phyloP scores from a whole-genome alignment of 2,797 vertebrate species.

The Lates japonicus region DNA sequence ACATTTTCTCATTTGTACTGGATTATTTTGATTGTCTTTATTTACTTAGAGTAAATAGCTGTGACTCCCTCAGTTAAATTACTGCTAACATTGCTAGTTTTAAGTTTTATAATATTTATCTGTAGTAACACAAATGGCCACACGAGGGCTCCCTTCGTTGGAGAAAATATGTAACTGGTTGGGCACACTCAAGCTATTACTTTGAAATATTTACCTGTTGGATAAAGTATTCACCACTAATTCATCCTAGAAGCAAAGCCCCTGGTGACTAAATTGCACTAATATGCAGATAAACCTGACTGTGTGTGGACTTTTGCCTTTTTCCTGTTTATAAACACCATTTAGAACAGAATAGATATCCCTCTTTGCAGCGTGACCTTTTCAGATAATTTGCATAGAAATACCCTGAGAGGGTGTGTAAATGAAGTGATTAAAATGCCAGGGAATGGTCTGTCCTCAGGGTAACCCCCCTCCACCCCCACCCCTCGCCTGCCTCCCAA shows the following conservation, averaged over 20 bases:
- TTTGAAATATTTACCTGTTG: slow-evolving; percentile 10
- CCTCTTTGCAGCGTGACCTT: slow-evolving; percentile 74
- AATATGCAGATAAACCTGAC: slow-evolving; percentile 21
- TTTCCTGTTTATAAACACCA: slow-evolving; percentile 67
- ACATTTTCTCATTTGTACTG: background rate
- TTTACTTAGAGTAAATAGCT: background rate
- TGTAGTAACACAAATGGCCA: slow-evolving; percentile 61
- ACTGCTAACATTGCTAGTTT: background rate
- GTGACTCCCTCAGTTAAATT: no score
- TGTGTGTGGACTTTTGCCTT: slow-evolving; percentile 24
- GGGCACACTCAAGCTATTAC: background rate
- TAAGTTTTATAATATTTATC: fast-evolving
- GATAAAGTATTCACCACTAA: slow-evolving; percentile 5
- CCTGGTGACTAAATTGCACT: slow-evolving; percentile 19
- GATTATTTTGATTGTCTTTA: background rate
- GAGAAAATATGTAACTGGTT: background rate
- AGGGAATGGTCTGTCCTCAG: slow-evolving; percentile 66
- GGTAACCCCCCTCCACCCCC: slow-evolving; percentile 24
- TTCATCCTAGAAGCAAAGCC: slow-evolving; percentile 11
- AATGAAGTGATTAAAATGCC: slow-evolving; percentile 81
- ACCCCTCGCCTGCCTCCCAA: background rate
- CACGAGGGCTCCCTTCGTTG: slow-evolving; percentile 61
- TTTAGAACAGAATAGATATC: slow-evolving; percentile 62
- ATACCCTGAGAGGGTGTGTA: slow-evolving; percentile 67
- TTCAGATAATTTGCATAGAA: slow-evolving; percentile 80